phyloP scores from a whole-genome alignment of 2,888 invertebrate species.

The Glyphotaelius pellucidus region DNA sequence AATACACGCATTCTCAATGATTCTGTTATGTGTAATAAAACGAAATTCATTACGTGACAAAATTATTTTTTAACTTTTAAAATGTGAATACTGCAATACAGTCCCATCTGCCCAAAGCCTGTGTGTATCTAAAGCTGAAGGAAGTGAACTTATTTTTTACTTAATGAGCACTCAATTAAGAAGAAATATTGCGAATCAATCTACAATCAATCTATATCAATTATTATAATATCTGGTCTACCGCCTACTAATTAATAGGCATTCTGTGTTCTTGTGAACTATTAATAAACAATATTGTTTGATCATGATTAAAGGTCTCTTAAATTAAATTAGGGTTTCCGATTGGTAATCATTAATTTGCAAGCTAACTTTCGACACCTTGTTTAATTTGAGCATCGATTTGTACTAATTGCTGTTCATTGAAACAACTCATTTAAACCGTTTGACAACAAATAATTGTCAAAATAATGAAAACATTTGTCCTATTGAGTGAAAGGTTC shows the following conservation, averaged over 20 bases:
- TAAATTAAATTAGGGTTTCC: background rate
- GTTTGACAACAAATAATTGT: no score
- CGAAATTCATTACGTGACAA: no score
- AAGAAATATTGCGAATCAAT: background rate
- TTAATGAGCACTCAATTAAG: background rate
- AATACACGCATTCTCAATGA: no score
- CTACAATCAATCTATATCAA: background rate
- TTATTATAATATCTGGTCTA: background rate
- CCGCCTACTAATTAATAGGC: background rate
- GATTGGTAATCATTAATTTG: background rate
- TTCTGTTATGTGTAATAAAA: no score
- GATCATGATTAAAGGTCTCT: background rate
- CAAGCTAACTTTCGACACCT: background rate
- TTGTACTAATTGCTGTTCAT: background rate
- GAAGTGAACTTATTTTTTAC: no score
- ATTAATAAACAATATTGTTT: background rate
- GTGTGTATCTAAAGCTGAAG: no score
- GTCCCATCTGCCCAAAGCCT: no score
- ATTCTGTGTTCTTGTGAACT: background rate
- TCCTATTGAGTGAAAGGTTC: background rate
- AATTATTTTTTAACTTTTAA: no score
- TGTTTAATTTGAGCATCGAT: background rate
- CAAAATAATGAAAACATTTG: background rate
- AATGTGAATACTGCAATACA: no score
- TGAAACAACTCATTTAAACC: no score